Conservation (phyloP, 1,140 invertebrate species). For the Aplysia californica region DNA sequence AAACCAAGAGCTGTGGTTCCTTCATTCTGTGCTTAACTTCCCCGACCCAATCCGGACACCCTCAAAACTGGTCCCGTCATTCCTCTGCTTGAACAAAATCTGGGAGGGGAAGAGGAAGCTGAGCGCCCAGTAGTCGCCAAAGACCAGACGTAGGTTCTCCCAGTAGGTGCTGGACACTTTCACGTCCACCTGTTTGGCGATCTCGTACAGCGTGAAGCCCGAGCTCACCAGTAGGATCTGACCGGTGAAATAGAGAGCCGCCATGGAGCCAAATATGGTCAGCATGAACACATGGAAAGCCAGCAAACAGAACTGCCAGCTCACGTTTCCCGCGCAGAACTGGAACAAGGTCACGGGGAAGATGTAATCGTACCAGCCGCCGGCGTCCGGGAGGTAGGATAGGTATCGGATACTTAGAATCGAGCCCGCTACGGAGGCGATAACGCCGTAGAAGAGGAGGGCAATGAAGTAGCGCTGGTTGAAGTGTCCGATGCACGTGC, state of each 20-base stretch:
- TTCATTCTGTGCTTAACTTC: neutral
- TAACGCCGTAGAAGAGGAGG: slow-evolving; percentile 77
- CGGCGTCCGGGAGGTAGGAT: slow-evolving; percentile 7
- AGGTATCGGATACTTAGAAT: slow-evolving; percentile 37
- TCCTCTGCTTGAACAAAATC: slow-evolving; percentile 49
- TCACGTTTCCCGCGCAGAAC: neutral
- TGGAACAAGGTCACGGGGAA: slow-evolving; percentile 30
- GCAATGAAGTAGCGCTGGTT: slow-evolving; percentile 91
- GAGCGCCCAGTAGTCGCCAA: slow-evolving; percentile 54
- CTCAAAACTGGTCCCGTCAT: slow-evolving; percentile 47
- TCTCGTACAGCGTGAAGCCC: slow-evolving; percentile 48
- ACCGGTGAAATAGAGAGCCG: slow-evolving; percentile 38
- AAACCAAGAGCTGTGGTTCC: no score
- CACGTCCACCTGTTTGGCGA: slow-evolving; percentile 37
- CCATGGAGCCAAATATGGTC: slow-evolving; percentile 31
- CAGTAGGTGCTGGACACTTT: slow-evolving; percentile 29
- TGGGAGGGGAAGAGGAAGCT: slow-evolving; percentile 58
- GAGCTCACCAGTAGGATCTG: slow-evolving; percentile 37
- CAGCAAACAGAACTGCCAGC: slow-evolving; percentile 28
- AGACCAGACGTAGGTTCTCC: slow-evolving; percentile 54
- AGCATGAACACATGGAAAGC: slow-evolving; percentile 40
- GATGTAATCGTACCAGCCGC: slow-evolving; percentile 35
- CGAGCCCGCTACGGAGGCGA: slow-evolving; percentile 26
- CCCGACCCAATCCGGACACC: slow-evolving; percentile 36
- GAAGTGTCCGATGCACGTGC: slow-evolving; percentile 87